Conservation (phyloP, 2,113 vertebrate species). For the Ariopsis seemanni region DNA sequence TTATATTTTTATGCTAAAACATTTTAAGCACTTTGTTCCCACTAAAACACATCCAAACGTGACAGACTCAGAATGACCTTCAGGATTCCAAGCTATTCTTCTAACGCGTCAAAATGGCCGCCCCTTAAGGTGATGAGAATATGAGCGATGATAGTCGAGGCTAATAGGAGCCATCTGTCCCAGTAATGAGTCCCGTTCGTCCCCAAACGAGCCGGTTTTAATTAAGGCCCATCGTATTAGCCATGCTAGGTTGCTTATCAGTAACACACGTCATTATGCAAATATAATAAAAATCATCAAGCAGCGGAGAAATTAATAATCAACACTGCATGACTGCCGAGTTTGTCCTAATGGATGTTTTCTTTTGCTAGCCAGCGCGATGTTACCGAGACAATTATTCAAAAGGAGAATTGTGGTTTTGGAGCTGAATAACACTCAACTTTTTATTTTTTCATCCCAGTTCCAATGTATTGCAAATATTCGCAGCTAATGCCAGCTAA, state of each 20-base stretch:
- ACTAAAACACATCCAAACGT: background rate
- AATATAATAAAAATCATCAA: slow-evolving; percentile 72
- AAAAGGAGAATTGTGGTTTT: background rate
- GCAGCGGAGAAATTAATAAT: slow-evolving; percentile 67
- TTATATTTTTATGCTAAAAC: background rate
- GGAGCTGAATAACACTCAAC: background rate
- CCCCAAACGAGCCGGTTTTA: slow-evolving; percentile 77
- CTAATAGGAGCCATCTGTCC: slow-evolving; percentile 78
- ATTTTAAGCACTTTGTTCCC: background rate
- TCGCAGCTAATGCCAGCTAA: background rate
- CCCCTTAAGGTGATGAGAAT: slow-evolving; percentile 14
- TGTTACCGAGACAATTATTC: background rate
- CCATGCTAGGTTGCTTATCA: slow-evolving; percentile 76
- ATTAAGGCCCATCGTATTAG: slow-evolving; percentile 78
- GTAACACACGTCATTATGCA: slow-evolving; percentile 75
- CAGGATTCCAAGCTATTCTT: background rate
- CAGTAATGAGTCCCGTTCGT: slow-evolving; percentile 71
- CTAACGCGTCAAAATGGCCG: slow-evolving; percentile 33
- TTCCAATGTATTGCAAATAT: background rate
- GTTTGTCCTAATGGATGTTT: slow-evolving; percentile 60
- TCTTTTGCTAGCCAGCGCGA: slow-evolving; percentile 18
- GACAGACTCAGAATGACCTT: background rate
- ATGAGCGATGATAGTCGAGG: slow-evolving; percentile 39
- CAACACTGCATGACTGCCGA: slow-evolving; percentile 47
- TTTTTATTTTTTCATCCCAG: background rate